Evolutionary conservation across 1,140 invertebrate species (phyloP), one percentile per base, ranked within the genome.

Genomic region (Scaptodrosophila lebanonensis): DNA sequence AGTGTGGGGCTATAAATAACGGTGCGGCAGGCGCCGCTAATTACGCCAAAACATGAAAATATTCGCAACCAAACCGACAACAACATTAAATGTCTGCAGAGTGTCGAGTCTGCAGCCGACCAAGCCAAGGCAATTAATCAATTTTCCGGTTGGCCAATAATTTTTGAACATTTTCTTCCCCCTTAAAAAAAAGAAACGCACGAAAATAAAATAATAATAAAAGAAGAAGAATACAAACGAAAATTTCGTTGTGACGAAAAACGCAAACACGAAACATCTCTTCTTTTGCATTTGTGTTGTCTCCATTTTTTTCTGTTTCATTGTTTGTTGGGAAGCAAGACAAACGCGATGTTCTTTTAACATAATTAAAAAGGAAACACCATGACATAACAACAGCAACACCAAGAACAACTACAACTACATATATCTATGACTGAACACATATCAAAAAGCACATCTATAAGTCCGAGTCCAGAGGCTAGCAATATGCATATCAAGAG

Each of bases 41-140:
- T 82, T 82, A 83, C 76, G 70, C 47, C 49, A 60, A 82, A 82
- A 75, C 75, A 82, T 82, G 75, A 82, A 75, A 82, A 82, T 83
- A 72, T 79, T 82, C 39, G 66, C 61, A 60, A 73, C 63, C 69
- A 76, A 30, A 50, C 30, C 44, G 64, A 20, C 43, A 33, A 33
- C 22, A 40, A 52, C 47, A 62, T 32, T 9, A 22, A 62, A n/a
- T n/a, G n/a, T n/a, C n/a, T n/a, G n/a, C 36, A 63, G 35, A 48
- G 29, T 38, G 49, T 36, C 59, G 60, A 47, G 59, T 4, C 22
- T 25, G 8, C 22, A 3, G 11, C n/a, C 8, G 6, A 2, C 13
- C 38, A 44, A 57, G 49, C 42, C 53, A 57, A 45, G 48, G 65
- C 76, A 82, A 79, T 79, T 79, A 79, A 79, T 79, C 75, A 79